phyloP scores from a whole-genome alignment of 1,140 invertebrate genomes.

The Bombyx mori region ASM3026992v2 NC_085128.1:10039501-10040000 shows the following conservation, averaged over 20 bases:
- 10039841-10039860: too few relatives aligned
- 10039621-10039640: constrained; percentile 36
- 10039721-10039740: constrained; percentile 50
- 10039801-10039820: constrained; percentile 43
- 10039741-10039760: constrained; percentile 50
- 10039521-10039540: constrained; percentile 67
- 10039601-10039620: constrained; percentile 64
- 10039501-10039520: constrained; percentile 65
- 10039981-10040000: constrained; percentile 13
- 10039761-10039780: constrained; percentile 27
- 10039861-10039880: too few relatives aligned
- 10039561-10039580: constrained; percentile 68
- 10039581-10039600: constrained; percentile 67
- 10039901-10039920: too few relatives aligned
- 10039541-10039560: constrained; percentile 67
- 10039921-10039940: too few relatives aligned
- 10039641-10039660: constrained; percentile 50
- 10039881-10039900: too few relatives aligned
- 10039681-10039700: constrained; percentile 56
- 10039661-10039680: constrained; percentile 56
- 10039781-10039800: constrained; percentile 43
- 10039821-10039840: constrained; percentile 25
- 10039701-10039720: constrained; percentile 66
- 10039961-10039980: constrained; percentile 7
- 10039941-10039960: too few relatives aligned